phyloP scores from a whole-genome alignment of 2,113 vertebrate genomes.

The Clarias magur region DNA sequence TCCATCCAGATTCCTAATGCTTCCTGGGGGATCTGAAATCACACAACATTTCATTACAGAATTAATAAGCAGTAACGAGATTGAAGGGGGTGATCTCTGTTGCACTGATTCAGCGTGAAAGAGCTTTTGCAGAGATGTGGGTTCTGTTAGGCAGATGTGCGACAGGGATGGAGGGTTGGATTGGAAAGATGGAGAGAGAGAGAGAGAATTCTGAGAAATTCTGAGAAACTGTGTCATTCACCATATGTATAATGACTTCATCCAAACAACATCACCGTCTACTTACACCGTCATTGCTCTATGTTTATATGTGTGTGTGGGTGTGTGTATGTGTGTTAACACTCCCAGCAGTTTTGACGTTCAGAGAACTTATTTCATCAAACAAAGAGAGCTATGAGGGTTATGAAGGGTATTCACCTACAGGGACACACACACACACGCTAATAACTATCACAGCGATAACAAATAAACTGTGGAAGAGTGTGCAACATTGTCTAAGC shows the following conservation, averaged over 20 bases:
- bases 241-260: conserved; percentile 56
- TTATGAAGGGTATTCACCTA: neutral
- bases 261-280: conserved; percentile 42
- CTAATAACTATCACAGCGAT: neutral
- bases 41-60: neutral
- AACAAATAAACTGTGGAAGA: neutral
- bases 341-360: neutral
- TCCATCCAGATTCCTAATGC: neutral
- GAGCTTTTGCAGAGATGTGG: neutral
- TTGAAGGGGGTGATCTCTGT: neutral
- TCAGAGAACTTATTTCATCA: neutral
- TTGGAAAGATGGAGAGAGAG: neutral
- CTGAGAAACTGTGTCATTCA: conserved; percentile 51
- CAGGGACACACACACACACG: neutral
- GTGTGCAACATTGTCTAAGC: neutral
- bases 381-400: neutral
- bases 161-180: neutral
- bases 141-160: conserved; percentile 13
- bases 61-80: neutral
- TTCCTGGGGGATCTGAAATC: too few species aligned
- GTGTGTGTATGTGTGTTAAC: neutral
- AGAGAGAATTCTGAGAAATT: conserved; percentile 38
- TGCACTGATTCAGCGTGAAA: neutral
- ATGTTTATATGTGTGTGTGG: neutral
- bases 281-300: neutral